A percentile compares a stretch with the other conserved stretches of the same genome.
Conservation (phyloP, 2,113 vertebrate species). For the Zapornia atra region DNA sequence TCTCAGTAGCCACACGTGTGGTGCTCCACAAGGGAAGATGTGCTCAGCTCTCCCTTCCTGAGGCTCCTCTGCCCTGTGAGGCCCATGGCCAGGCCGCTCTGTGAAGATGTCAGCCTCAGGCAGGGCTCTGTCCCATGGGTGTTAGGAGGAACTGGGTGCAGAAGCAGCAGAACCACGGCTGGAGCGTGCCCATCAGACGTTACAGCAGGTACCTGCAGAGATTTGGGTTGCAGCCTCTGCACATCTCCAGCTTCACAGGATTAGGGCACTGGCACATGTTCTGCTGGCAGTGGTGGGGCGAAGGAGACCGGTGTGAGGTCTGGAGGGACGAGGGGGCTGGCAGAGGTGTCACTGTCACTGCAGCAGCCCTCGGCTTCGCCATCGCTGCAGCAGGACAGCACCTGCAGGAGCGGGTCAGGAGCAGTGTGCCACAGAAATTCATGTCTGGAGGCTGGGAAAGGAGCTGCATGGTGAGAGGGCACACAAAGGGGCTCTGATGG, state of each 20-base stretch:
- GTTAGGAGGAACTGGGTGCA: background rate
- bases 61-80: background rate
- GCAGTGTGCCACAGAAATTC: background rate
- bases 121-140: no score
- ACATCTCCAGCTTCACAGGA: background rate
- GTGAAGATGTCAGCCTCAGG: no score
- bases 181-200: slow-evolving; percentile 48
- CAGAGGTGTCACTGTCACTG: background rate
- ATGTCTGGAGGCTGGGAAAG: accelerated
- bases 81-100: no score
- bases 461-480: no score
- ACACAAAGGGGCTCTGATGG: no score
- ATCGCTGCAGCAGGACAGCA: accelerated
- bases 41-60: background rate
- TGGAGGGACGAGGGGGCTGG: accelerated
- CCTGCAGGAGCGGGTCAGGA: background rate
- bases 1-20: background rate
- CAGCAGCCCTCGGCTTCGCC: accelerated
- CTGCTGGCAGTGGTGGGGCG: accelerated
- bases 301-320: accelerated
- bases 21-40: background rate
- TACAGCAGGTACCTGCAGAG: slow-evolving; percentile 49
- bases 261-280: background rate
- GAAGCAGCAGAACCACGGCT: slow-evolving; percentile 37
- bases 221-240: slow-evolving; percentile 21